These are phyloP conservation scores for Microctonus brassicae DNA, from an alignment of 2,888 invertebrate genomes.

Conservation along the genomic window DNA sequence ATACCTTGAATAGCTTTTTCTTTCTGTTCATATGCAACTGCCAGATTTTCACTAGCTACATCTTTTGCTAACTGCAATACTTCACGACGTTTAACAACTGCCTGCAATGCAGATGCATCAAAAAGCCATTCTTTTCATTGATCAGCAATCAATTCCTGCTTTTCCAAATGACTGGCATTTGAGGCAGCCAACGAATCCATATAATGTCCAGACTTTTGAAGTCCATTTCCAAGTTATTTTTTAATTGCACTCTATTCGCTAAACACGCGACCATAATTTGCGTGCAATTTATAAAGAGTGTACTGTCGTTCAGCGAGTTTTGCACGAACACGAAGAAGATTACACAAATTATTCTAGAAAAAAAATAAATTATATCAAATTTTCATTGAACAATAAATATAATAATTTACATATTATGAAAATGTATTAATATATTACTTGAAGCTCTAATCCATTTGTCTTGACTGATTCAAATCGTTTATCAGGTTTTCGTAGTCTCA, in stretches of 20 bases:
- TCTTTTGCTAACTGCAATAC: conserved; percentile 82
- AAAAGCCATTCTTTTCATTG: conserved; percentile 88
- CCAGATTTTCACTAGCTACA: conserved; percentile 77
- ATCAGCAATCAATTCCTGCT: conserved; percentile 86
- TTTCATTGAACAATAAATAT: conserved; percentile 15
- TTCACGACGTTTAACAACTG: too few species aligned
- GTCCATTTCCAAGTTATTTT: too few species aligned
- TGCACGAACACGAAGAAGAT: too few species aligned
- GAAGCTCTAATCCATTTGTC: conserved; percentile 81
- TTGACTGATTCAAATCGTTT: conserved; percentile 81
- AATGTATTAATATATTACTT: conserved; percentile 68
- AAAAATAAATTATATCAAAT: too few species aligned
- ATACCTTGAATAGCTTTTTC: conserved; percentile 70
- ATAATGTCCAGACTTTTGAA: too few species aligned
- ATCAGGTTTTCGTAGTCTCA: conserved; percentile 81
- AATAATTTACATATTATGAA: conserved; percentile 70
- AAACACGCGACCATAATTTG: too few species aligned
- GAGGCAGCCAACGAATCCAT: conserved; percentile 81
- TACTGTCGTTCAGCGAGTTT: too few species aligned
- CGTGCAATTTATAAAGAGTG: too few species aligned
- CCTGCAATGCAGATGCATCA: conserved; percentile 81
- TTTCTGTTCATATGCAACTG: conserved; percentile 69
- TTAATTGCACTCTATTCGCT: too few species aligned
- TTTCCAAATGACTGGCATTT: conserved; percentile 82
- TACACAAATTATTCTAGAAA: too few species aligned